Conservation (phyloP, 1,140 invertebrate species). For the Caenorhabditis elegans region DNA sequence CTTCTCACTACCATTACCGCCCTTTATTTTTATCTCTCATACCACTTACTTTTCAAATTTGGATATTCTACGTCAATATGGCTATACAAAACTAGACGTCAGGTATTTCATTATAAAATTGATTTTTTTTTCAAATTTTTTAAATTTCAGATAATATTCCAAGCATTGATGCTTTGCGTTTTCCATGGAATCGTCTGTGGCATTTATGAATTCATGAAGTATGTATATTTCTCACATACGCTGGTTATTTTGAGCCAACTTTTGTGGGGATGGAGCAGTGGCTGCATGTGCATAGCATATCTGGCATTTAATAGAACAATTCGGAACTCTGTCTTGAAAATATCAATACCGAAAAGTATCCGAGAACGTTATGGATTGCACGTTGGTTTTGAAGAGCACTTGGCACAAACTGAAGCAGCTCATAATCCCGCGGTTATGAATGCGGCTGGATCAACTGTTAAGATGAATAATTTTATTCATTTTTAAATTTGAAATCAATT, state of each 20-base stretch:
- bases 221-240: background rate
- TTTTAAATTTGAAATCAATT: too few relatives aligned
- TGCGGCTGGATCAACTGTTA: background rate
- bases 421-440: background rate
- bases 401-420: background rate
- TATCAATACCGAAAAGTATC: background rate
- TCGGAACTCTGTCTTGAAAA: background rate
- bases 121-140: too few relatives aligned
- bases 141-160: slow-evolving; percentile 23
- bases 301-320: background rate
- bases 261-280: background rate
- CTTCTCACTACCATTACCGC: background rate
- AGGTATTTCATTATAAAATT: too few relatives aligned
- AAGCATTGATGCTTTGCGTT: background rate
- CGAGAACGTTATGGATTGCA: background rate
- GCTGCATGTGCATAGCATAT: background rate
- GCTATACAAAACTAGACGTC: background rate
- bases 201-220: slow-evolving; percentile 33
- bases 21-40: background rate
- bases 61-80: background rate
- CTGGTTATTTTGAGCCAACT: background rate
- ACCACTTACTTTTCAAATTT: background rate
- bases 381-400: background rate
- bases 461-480: background rate
- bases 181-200: background rate